A percentile compares a stretch with the other conserved stretches of the same genome.
Evolutionary conservation across 1,140 invertebrate genomes (phyloP).

Genomic region (Pissodes strobi): DNA sequence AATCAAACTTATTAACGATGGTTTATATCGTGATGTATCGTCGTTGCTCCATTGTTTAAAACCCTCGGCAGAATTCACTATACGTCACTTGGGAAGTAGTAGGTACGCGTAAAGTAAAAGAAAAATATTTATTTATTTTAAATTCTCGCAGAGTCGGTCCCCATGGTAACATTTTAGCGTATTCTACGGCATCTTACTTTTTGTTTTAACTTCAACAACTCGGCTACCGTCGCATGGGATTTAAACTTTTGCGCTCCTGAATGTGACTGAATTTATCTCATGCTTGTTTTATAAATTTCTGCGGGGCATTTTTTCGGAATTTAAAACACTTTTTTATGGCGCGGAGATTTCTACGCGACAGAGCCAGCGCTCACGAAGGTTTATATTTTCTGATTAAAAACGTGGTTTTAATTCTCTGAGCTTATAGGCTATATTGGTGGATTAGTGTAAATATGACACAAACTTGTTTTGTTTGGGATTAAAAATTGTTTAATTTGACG

Average conservation of each 20-base stretch:
- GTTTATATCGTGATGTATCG: no score
- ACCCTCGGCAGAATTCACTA: no score
- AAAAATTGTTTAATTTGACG: no score
- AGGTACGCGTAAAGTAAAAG: conserved; percentile 3
- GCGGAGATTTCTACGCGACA: no score
- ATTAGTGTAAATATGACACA: no score
- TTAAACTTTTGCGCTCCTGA: conserved; percentile 6
- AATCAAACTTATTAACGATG: no score
- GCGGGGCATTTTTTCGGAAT: not conserved
- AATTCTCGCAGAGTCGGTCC: conserved; percentile 2
- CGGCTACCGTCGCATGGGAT: not conserved
- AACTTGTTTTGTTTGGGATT: no score
- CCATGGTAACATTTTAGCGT: conserved; percentile 10
- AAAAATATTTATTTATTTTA: conserved; percentile 7
- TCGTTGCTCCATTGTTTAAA: no score
- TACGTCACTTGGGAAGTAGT: not conserved
- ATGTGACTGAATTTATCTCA: conserved; percentile 10
- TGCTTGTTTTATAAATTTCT: conserved; percentile 9
- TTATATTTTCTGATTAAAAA: no score
- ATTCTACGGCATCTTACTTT: conserved; percentile 5
- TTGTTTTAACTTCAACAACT: conserved; percentile 10
- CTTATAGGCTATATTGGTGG: no score
- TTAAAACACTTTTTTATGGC: conserved; percentile 1
- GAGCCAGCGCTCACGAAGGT: no score
- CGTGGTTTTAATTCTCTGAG: no score